Evolutionary conservation across 2,888 invertebrate genomes (phyloP).

Genomic region (Ormyrus labotus): DNA sequence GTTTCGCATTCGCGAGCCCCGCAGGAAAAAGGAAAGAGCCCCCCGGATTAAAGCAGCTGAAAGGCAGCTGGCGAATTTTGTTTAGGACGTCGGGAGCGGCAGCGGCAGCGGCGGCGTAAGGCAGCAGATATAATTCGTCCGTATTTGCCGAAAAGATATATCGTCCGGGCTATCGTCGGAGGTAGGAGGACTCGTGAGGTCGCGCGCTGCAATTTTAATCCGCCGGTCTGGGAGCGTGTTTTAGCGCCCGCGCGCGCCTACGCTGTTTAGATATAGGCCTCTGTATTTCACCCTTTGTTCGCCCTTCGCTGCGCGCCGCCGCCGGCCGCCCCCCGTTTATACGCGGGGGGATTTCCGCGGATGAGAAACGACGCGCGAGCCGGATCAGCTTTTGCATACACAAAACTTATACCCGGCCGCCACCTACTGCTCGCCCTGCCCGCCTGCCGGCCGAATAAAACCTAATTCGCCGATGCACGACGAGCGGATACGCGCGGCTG

Average conservation of each 20-base stretch:
- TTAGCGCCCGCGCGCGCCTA: constrained; percentile 18
- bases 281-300: constrained; percentile 56
- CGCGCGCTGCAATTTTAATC: constrained; percentile 56
- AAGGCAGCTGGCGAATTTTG: constrained; percentile 1
- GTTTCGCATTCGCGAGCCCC: no score
- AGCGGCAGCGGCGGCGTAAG: neutral
- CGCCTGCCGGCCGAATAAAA: constrained; percentile 44
- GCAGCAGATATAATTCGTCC: constrained; percentile 58
- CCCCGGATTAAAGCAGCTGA: no score
- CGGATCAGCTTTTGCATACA: constrained; percentile 57
- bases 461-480: constrained; percentile 43
- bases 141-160: constrained; percentile 61
- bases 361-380: constrained; percentile 60
- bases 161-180: constrained; percentile 38
- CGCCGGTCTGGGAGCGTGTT: constrained; percentile 9
- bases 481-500: constrained; percentile 3
- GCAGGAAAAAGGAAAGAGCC: neutral
- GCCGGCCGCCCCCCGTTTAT: constrained; percentile 5
- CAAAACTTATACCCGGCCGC: constrained; percentile 44
- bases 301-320: constrained; percentile 39
- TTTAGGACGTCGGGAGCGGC: neutral
- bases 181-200: constrained; percentile 21
- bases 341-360: constrained; percentile 59
- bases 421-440: neutral
- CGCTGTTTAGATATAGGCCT: constrained; percentile 50